Percentiles rank a stretch among this genome's conserved stretches.
These are phyloP conservation scores for Anthophora plumipes DNA, from an alignment of 2,888 invertebrate genomes.

Conservation along the genomic window DNA sequence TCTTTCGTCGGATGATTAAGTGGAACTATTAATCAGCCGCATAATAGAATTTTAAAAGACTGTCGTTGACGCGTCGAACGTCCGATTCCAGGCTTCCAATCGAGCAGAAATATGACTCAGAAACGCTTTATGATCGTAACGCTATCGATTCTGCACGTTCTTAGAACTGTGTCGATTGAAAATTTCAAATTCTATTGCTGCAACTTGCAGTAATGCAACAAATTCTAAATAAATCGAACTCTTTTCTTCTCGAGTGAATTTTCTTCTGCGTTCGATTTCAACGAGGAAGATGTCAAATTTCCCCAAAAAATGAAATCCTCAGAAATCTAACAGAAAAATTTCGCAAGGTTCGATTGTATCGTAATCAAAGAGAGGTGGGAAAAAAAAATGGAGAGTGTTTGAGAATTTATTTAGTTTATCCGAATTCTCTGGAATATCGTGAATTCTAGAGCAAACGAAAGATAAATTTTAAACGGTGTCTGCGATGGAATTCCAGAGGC, in stretches of 20 bases:
- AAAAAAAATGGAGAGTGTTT: not conserved
- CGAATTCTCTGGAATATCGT: not conserved
- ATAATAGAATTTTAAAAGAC: constrained; percentile 41
- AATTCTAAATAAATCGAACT: no score
- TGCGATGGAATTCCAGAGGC: constrained; percentile 20
- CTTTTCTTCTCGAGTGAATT: no score
- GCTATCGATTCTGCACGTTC: not conserved
- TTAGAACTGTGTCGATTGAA: not conserved
- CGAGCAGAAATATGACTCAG: constrained; percentile 1
- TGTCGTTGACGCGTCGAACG: constrained; percentile 4
- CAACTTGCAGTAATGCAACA: no score
- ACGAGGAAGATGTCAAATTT: no score
- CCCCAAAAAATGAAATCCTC: no score
- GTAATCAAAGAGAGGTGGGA: no score
- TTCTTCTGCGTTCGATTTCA: no score
- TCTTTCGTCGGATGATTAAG: constrained; percentile 34
- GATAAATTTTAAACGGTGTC: constrained; percentile 3
- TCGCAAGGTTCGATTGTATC: no score
- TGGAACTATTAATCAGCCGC: constrained; percentile 24
- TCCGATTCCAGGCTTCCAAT: not conserved
- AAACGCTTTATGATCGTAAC: no score
- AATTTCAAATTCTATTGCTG: not conserved
- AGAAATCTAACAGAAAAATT: no score
- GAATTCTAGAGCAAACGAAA: not conserved
- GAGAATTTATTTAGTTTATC: not conserved